A percentile compares a stretch with the other conserved stretches of the same genome.
Conservation (phyloP, 1,140 invertebrate genomes). For the Ephestia elutella region DNA sequence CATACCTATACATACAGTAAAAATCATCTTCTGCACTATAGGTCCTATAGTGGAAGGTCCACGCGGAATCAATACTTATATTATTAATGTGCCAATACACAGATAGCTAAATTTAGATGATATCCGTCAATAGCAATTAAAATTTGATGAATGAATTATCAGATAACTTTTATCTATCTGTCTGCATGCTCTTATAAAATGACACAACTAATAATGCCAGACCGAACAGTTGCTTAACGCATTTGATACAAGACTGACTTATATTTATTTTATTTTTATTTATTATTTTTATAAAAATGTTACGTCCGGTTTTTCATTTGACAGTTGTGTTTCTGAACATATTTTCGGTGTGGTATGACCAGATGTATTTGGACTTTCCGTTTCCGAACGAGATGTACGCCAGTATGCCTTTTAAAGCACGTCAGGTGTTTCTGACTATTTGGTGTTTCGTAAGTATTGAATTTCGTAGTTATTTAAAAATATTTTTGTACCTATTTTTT, state of each 20-base stretch:
- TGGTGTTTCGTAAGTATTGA: conserved; percentile 55
- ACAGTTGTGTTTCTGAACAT: not conserved
- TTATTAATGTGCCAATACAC: too few relatives aligned
- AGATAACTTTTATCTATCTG: not conserved
- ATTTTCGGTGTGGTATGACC: conserved; percentile 44
- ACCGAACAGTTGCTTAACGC: not conserved
- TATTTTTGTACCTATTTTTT: too few relatives aligned
- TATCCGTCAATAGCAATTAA: too few relatives aligned
- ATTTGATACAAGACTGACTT: not conserved
- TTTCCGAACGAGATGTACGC: conserved; percentile 35
- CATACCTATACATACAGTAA: too few relatives aligned
- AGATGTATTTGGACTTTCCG: conserved; percentile 43
- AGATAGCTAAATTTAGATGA: too few relatives aligned
- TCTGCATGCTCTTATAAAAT: not conserved
- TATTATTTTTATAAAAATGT: conserved; percentile 5
- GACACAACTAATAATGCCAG: not conserved
- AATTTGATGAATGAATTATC: not conserved
- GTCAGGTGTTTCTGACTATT: conserved; percentile 49
- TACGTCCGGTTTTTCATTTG: conserved; percentile 4
- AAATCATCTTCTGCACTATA: too few relatives aligned
- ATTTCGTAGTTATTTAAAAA: not conserved
- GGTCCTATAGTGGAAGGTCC: too few relatives aligned
- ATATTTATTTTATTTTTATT: not conserved
- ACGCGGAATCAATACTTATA: too few relatives aligned
- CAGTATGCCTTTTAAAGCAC: conserved; percentile 24